phyloP scores from a whole-genome alignment of 2,797 vertebrate species.

The Salarias fasciatus region DNA sequence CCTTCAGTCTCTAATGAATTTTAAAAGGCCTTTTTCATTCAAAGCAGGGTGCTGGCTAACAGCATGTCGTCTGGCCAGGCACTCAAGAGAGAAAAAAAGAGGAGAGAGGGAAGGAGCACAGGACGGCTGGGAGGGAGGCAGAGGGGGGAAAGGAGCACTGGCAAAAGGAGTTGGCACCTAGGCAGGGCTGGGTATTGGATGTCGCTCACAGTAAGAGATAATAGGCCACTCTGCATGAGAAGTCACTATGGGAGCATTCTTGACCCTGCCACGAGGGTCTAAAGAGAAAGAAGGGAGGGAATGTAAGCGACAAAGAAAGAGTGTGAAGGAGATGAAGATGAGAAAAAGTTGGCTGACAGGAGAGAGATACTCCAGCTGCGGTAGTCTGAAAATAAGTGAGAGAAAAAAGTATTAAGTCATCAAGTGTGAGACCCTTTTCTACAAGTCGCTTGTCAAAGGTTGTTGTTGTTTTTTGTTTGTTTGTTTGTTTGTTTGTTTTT shows the following conservation, averaged over 20 bases:
- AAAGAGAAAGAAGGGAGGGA: slow-evolving; percentile 67
- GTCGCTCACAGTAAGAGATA: slow-evolving; percentile 84
- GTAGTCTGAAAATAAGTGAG: not conserved
- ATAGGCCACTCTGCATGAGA: slow-evolving; percentile 80
- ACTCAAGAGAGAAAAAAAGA: slow-evolving; percentile 39
- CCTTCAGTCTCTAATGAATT: slow-evolving; percentile 89
- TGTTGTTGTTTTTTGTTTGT: too few relatives aligned
- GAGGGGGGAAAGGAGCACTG: slow-evolving; percentile 52
- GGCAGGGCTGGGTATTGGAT: slow-evolving; percentile 86
- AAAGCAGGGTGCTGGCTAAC: slow-evolving; percentile 85
- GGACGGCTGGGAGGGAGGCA: slow-evolving; percentile 23
- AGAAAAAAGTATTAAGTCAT: too few relatives aligned
- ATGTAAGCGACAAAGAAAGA: slow-evolving; percentile 44
- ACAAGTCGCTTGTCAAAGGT: too few relatives aligned
- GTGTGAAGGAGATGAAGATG: slow-evolving; percentile 11
- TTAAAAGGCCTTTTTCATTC: slow-evolving; percentile 92
- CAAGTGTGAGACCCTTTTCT: too few relatives aligned
- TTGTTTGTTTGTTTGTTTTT: too few relatives aligned
- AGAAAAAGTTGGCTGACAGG: slow-evolving; percentile 4
- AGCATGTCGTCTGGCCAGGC: slow-evolving; percentile 80
- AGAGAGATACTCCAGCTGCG: not conserved
- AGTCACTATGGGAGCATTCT: slow-evolving; percentile 82
- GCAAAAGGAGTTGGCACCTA: slow-evolving; percentile 82
- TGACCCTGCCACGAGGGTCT: slow-evolving; percentile 76
- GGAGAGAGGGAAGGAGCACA: slow-evolving; percentile 34